Evolutionary conservation across 2,888 invertebrate genomes (phyloP), one percentile per base, ranked within the genome.

Genomic region (Euzetes globulus): DNA sequence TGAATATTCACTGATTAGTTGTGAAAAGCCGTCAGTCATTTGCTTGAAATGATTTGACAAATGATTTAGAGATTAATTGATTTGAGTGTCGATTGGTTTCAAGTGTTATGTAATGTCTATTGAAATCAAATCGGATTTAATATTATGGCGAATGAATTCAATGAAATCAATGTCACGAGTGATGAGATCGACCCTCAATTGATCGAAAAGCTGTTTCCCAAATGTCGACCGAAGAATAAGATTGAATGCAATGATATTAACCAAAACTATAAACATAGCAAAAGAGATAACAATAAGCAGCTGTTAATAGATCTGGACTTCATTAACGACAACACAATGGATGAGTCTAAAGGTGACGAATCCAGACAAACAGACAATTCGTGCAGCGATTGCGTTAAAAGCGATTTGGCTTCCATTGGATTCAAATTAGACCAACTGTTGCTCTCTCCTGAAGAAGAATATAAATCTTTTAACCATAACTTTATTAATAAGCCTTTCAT

Each of bases 161-260:
- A 29, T 17, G 45, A 22, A 71, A 33, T 70, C 5, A 71, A 27
- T 22, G 45, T 70, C 27, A 60, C 70, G 3, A 29, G 1, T 19
- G 52, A 74, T 58, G 79, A 78, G 75, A 76, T 73, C 75, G 79
- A 79, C 71, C 78, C 79, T 65, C 90, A 90, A 86, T 88, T 89
- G 85, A 90, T 92, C 85, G 90, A 90, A 82, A 87, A 89, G 83
- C 87, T 91, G 81, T 92, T 91, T 85, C 91, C 91, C 81, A 91
- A 91, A 89, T 91, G 91, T 85, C 88, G 91, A 81, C 91, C 91
- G 22, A 78, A 77, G 41, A 33, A 65, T 65, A 65, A 37, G 65
- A 74, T 25, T 17, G 50, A 47, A 15, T 63, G 41, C 65, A 63
- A 37, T 73, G 29, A 22, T 45, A 25, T 45, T 19, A 47, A 25